Evolutionary conservation across 2,113 vertebrate species (phyloP), one percentile per base, ranked within the genome.

Genomic region (Bufo bufo): DNA sequence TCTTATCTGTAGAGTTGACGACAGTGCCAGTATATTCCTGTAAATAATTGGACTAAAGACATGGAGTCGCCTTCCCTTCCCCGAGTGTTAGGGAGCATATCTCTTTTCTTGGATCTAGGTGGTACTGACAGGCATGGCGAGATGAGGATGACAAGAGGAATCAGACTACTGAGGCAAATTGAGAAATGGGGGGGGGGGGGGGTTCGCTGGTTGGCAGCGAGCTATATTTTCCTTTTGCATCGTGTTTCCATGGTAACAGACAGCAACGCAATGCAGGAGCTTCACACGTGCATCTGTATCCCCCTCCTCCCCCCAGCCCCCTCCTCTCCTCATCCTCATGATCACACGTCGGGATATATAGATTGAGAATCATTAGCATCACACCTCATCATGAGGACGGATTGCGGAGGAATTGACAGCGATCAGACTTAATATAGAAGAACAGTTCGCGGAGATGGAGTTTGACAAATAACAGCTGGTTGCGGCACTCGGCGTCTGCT

Each of bases 221-320:
- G 59, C 5, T 71, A 54, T 49, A 74, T 69, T 58, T 82, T 75
- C 72, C 45, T 75, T 74, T 81, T 79, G 86, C 78, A 82, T 82
- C 11, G 12, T 47, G 54, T 87, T 82, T 74, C 86, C 78, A 50
- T 87, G 66, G 86, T 65, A 87, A 87, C 86, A 74, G 84, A 85
- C 72, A 61, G 84, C 72, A 75, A 59, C 66, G 63, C 65, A 61
- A 82, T 82, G 65, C 69, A 87, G 66, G 59, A 82, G 50, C 85
- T 66, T 86, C 59, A 79, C 75, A 77, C 75, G 59, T 78, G 74
- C 74, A 65, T 45, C 84, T 85, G 47, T 52, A 49, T 7, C 71
- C 58, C 66, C 77, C 47, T 49, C 52, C 63, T 20, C 43, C 72
- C 19, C 43, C 23, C 61, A 2, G 20, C n/a, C n/a, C 61, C 54